These are phyloP conservation scores for Drosophila meridiana DNA, from an alignment of 2,888 invertebrate genomes.

Conservation along the genomic window DNA sequence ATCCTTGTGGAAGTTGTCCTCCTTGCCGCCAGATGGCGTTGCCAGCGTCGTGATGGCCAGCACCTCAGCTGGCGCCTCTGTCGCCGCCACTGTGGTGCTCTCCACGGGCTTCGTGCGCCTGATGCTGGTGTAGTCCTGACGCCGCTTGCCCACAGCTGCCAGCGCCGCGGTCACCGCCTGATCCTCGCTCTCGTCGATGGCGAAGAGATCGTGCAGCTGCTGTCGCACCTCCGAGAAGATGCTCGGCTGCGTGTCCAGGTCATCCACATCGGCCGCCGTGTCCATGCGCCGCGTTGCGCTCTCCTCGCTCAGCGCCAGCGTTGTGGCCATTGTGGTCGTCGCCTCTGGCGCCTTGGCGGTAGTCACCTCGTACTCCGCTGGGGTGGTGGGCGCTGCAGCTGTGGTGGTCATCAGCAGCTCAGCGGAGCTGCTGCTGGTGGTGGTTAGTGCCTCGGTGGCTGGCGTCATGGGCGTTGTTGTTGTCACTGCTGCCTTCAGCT, in stretches of 20 bases:
- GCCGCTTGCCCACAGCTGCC: conserved; percentile 77
- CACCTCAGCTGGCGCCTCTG: conserved; percentile 34
- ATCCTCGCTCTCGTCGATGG: conserved; percentile 80
- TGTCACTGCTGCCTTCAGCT: conserved; percentile 31
- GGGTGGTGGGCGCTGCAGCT: conserved; percentile 75
- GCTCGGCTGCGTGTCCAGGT: conserved; percentile 83
- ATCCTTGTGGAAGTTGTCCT: conserved; percentile 82
- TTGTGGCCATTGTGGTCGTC: conserved; percentile 59
- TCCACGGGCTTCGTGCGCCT: conserved; percentile 76
- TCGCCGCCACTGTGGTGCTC: conserved; percentile 53
- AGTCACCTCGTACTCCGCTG: conserved; percentile 70
- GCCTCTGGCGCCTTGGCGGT: conserved; percentile 53
- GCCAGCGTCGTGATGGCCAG: conserved; percentile 56
- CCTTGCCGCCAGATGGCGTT: conserved; percentile 52
- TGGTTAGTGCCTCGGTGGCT: conserved; percentile 43
- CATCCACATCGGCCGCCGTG: conserved; percentile 78
- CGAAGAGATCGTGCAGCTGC: conserved; percentile 83
- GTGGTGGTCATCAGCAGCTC: conserved; percentile 82
- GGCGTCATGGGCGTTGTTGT: conserved; percentile 64
- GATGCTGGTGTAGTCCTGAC: conserved; percentile 83
- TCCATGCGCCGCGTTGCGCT: conserved; percentile 81
- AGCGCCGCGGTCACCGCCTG: conserved; percentile 75
- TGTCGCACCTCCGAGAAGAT: conserved; percentile 84
- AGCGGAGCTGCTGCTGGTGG: conserved; percentile 11
- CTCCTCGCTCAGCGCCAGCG: conserved; percentile 61